These are phyloP conservation scores for Halictus rubicundus DNA, from an alignment of 1,140 invertebrate species.

Conservation along the genomic window DNA sequence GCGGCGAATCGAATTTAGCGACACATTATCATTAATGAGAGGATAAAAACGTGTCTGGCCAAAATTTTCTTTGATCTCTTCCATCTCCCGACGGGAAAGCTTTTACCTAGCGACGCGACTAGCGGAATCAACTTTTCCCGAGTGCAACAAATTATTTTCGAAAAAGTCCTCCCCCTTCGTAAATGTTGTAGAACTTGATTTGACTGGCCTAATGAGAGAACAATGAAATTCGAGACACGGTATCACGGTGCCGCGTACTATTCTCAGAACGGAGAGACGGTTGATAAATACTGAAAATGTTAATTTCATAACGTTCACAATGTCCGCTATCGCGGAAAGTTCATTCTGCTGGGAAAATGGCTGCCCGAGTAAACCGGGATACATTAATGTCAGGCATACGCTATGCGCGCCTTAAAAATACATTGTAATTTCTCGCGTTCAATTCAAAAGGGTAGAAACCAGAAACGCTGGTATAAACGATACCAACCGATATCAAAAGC, in stretches of 20 bases:
- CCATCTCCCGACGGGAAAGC: not conserved
- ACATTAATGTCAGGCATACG: not conserved
- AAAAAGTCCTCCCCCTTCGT: not conserved
- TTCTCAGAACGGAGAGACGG: not conserved
- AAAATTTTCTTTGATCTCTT: constrained; percentile 1
- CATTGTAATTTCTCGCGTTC: not conserved
- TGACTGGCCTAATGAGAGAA: not conserved
- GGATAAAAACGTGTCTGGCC: constrained; percentile 22
- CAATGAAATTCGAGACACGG: not conserved
- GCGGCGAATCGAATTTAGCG: constrained; percentile 40
- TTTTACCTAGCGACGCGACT: not conserved
- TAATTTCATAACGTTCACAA: not conserved
- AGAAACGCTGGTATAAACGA: not conserved
- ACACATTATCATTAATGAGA: constrained; percentile 50
- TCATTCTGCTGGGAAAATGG: not conserved
- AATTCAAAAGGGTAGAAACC: not conserved
- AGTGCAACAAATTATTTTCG: not conserved
- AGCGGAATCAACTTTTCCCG: not conserved
- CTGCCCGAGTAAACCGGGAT: not conserved
- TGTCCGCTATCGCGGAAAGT: not conserved
- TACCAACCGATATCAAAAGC: not conserved
- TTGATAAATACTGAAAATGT: not conserved
- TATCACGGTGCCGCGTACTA: not conserved
- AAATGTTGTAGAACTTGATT: not conserved
- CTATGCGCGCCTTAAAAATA: constrained; percentile 1